A percentile compares a stretch with the other conserved stretches of the same genome.
Evolutionary conservation across 1,140 invertebrate genomes (phyloP).

Genomic region (Bathynomus jamesi): DNA sequence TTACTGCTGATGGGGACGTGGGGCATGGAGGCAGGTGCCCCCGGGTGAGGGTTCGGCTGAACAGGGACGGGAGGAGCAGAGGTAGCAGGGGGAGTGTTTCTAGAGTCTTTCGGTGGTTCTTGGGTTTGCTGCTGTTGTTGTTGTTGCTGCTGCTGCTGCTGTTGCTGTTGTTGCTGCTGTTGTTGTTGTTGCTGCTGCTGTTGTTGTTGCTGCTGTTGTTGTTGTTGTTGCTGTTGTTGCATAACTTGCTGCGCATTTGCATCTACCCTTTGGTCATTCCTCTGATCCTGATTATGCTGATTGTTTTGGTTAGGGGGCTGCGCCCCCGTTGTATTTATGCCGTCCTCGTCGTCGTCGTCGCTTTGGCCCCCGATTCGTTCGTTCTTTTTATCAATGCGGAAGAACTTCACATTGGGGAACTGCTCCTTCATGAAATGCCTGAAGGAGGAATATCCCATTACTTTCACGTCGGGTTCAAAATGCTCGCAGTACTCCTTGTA

Average conservation of each 20-base stretch:
- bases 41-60: constrained; percentile 26
- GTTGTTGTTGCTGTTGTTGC: neutral
- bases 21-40: constrained; percentile 30
- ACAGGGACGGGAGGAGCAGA: constrained; percentile 21
- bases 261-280: neutral
- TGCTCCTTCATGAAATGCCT: constrained; percentile 70
- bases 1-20: constrained; percentile 29
- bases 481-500: constrained; percentile 62
- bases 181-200: constrained; percentile 45
- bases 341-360: constrained; percentile 34
- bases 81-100: constrained; percentile 19
- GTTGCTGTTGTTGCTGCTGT: constrained; percentile 15
- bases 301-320: constrained; percentile 15
- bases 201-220: constrained; percentile 47
- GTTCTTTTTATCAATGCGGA: constrained; percentile 39
- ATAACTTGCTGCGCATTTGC: neutral
- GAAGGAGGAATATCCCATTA: constrained; percentile 72
- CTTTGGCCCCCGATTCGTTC: constrained; percentile 23
- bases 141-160: constrained; percentile 21
- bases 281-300: neutral
- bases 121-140: constrained; percentile 17
- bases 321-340: constrained; percentile 16
- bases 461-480: constrained; percentile 43
- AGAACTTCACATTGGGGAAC: constrained; percentile 66
- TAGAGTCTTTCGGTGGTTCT: constrained; percentile 15